Conservation (phyloP, 2,888 invertebrate species). For the Pristionchus entomophagus region DNA sequence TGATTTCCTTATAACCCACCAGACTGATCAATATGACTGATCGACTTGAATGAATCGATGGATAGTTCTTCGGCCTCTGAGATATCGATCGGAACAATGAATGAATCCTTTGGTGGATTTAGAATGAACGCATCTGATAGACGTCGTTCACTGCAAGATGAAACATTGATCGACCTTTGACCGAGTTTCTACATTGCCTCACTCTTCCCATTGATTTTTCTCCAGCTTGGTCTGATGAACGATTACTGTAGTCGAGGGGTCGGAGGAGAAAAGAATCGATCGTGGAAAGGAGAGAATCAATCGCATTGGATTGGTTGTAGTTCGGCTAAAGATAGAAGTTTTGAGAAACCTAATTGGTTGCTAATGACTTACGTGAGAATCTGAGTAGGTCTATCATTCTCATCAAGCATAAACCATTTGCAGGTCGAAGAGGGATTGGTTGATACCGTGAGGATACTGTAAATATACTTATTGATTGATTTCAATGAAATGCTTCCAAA, state of each 20-base stretch:
- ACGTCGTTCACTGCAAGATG: conserved; percentile 1
- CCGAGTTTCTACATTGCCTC: background rate
- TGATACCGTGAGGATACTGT: conserved; percentile 20
- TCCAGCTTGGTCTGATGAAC: conserved; percentile 26
- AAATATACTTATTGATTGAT: background rate
- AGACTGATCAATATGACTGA: background rate
- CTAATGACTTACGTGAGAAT: background rate
- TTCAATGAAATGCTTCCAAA: background rate
- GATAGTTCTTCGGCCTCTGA: background rate
- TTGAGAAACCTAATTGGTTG: background rate
- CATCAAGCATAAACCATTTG: conserved; percentile 33
- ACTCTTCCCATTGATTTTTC: conserved; percentile 1
- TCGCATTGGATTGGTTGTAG: background rate
- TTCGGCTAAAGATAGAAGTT: background rate
- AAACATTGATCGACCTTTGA: background rate
- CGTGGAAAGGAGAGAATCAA: conserved; percentile 29
- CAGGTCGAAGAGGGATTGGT: conserved; percentile 31
- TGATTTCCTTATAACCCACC: background rate
- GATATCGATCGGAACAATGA: conserved; percentile 29
- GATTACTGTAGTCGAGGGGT: conserved; percentile 11
- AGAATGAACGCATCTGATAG: conserved; percentile 28
- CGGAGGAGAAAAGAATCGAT: conserved; percentile 27
- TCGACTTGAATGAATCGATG: background rate
- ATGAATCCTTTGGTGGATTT: conserved; percentile 25
- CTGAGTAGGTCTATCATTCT: conserved; percentile 3